phyloP scores from a whole-genome alignment of 2,888 invertebrate species.

The Amphiduros pacificus region DNA sequence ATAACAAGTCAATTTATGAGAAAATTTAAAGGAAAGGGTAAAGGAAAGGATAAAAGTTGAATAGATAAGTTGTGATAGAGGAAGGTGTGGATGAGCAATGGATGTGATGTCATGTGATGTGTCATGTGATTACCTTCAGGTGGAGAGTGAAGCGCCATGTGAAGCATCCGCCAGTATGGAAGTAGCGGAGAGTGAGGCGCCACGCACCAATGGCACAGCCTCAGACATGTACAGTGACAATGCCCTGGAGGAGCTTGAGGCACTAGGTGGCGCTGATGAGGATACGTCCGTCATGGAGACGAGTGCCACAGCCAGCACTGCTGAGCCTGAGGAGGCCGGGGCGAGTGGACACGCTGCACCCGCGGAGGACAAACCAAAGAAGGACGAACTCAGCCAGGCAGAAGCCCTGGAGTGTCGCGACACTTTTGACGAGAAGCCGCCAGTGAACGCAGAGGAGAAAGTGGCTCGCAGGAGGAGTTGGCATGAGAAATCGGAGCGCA shows the following conservation, averaged over 20 bases:
- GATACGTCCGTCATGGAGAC: background rate
- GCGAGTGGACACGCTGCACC: background rate
- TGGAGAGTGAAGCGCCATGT: too few relatives aligned
- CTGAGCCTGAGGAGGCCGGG: background rate
- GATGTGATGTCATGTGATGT: too few relatives aligned
- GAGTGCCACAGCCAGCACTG: background rate
- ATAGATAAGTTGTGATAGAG: too few relatives aligned
- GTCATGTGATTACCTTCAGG: too few relatives aligned
- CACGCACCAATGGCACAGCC: background rate
- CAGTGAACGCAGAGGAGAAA: slow-evolving; percentile 5
- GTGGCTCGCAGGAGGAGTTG: slow-evolving; percentile 7
- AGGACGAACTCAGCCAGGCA: slow-evolving; percentile 3
- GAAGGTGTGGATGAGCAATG: too few relatives aligned
- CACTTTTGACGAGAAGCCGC: slow-evolving; percentile 9
- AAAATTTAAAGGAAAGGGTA: too few relatives aligned
- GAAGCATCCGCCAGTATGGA: too few relatives aligned
- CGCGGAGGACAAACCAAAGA: background rate
- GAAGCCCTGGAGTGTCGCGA: slow-evolving; percentile 9
- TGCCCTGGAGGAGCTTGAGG: slow-evolving; percentile 54
- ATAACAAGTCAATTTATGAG: too few relatives aligned
- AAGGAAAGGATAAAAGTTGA: too few relatives aligned
- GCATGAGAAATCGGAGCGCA: slow-evolving; percentile 11
- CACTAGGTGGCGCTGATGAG: slow-evolving; percentile 31
- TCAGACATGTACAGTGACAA: slow-evolving; percentile 17
- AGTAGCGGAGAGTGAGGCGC: too few relatives aligned